Conservation (phyloP, 2,797 vertebrate genomes). For the Sebastes hubbsi region DNA sequence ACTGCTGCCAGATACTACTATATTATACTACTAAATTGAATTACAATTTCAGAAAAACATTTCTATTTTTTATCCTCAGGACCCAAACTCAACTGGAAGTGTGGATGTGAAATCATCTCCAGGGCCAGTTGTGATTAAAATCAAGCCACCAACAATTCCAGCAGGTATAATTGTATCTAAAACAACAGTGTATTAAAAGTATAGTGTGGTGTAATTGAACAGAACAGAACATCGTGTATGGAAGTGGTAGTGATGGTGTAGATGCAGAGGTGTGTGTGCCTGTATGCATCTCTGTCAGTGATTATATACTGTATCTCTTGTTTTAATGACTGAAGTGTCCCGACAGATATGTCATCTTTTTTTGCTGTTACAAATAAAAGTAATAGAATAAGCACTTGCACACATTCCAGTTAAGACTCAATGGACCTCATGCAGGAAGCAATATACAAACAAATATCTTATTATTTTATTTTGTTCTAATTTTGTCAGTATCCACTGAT, state of each 20-base stretch:
- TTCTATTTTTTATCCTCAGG: constrained; percentile 36
- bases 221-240: not conserved
- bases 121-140: constrained; percentile 75
- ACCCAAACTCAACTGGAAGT: constrained; percentile 29
- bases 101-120: constrained; percentile 73
- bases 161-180: constrained; percentile 71
- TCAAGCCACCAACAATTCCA: constrained; percentile 79
- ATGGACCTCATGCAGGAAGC: too few relatives aligned
- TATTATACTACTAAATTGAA: too few relatives aligned
- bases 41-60: not conserved
- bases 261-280: not conserved
- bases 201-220: not conserved
- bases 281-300: not conserved
- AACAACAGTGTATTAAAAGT: not conserved
- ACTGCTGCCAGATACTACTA: not conserved
- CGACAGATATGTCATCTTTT: not conserved
- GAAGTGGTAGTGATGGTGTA: not conserved
- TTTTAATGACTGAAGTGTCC: not conserved
- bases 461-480: not conserved
- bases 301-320: not conserved
- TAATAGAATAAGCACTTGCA: not conserved
- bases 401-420: not conserved
- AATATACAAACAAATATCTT: too few relatives aligned
- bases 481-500: not conserved
- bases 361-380: not conserved